These are phyloP conservation scores for Actinia tenebrosa DNA, from an alignment of 64 coral and sea anemone species.

Conservation along the genomic window DNA sequence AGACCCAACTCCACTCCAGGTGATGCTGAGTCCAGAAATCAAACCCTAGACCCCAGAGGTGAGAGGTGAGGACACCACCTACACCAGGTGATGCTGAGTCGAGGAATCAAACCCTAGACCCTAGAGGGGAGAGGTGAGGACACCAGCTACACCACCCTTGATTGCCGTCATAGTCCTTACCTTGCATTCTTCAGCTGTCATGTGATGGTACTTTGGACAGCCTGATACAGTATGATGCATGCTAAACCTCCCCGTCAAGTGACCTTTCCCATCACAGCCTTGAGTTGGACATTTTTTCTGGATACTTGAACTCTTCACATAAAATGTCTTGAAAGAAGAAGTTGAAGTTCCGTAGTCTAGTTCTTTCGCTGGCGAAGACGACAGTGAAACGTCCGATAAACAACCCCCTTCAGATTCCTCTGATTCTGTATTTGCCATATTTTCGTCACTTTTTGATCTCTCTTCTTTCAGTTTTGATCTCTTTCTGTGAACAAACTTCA, in stretches of 20 bases:
- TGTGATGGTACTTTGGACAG: constrained; percentile 79
- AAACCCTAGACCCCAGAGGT: too few species aligned
- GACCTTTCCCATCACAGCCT: constrained; percentile 84
- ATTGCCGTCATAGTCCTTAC: background rate
- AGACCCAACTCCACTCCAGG: too few species aligned
- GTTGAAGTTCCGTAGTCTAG: background rate
- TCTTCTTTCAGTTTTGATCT: background rate
- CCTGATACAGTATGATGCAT: constrained; percentile 83
- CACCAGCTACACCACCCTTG: too few species aligned
- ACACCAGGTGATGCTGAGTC: too few species aligned
- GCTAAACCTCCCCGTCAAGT: constrained; percentile 76
- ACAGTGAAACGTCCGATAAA: background rate
- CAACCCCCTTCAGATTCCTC: constrained; percentile 16
- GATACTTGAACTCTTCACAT: constrained; percentile 20
- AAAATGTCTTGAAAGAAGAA: constrained; percentile 25
- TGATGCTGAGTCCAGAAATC: too few species aligned
- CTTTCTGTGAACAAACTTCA: constrained; percentile 21
- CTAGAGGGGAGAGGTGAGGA: background rate
- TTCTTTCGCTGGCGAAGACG: constrained; percentile 3
- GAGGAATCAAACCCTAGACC: too few species aligned
- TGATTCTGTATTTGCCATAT: constrained; percentile 3
- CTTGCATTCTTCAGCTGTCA: constrained; percentile 72
- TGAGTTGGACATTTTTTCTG: constrained; percentile 70
- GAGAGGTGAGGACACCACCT: too few species aligned
- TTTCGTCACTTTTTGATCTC: constrained; percentile 18